Base-by-base conservation (phyloP, 2,113 vertebrate genomes). In the Bufo gargarizans region DNA sequence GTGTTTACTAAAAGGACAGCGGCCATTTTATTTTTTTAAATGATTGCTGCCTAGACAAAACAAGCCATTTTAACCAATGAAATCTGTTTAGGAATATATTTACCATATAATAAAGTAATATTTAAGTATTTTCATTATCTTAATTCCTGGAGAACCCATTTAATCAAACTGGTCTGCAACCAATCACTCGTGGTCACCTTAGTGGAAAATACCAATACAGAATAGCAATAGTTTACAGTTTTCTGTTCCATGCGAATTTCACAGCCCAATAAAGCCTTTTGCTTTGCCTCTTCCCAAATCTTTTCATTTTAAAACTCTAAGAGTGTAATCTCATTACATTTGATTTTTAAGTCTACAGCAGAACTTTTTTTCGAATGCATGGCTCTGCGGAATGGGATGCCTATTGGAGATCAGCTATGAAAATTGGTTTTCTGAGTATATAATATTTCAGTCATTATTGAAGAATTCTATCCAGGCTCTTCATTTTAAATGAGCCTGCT, bases 311-410 rank as follows among this genome's bases (percentile, higher is more conserved):
- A 77, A 53, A n/a, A 53, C 12, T 17, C 74, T 50, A 50, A 56
- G 20, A 55, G 50, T n/a, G 50, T 13, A 78, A 78, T 20, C 49
- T 77, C 76, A 77, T 77, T 77, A 77, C 47, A 77, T 53, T 77
- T 77, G 53, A 77, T 77, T 77, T 56, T n/a, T 78, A 78, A 78
- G 77, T 55, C 77, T 55, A 33, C 4, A 11, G 16, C 11, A 3
- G 9, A 22, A 22, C 50, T 8, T 56, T 55, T 33, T 33, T 22
- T 14, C 77, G 20, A 13, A 4, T 14, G 50, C 77, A 10, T 14
- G 14, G 50, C 77, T 55, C 50, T 22, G 77, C 13, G 9, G 50
- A 77, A n/a, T 55, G 19, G 49, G 77, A 53, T 22, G 77, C 72
- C 72, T 11, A 76, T 20, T 17, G 47, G 45, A 76, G 45, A 76